A percentile compares a stretch with the other conserved stretches of the same genome.
Evolutionary conservation across 2,113 vertebrate genomes (phyloP).

Genomic region (Suncus etruscus): DNA sequence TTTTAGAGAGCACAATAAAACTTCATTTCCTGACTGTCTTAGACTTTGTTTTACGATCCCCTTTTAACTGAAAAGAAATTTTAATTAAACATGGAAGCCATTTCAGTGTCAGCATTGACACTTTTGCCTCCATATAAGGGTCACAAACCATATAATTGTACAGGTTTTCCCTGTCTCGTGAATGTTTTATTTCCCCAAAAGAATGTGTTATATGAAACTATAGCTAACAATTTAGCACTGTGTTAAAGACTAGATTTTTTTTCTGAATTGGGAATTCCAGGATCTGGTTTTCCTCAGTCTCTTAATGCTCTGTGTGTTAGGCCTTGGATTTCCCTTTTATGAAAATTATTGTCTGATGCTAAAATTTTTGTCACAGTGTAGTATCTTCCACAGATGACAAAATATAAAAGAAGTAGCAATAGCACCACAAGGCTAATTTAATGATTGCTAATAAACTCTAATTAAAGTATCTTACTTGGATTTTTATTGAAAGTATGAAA

Average conservation of each 20-base stretch:
- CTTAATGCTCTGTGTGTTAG: neutral
- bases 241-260: constrained; percentile 23
- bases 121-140: neutral
- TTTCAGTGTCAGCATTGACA: neutral
- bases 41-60: neutral
- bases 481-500: constrained; percentile 33
- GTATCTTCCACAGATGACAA: constrained; percentile 28
- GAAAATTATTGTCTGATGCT: constrained; percentile 1
- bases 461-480: constrained; percentile 23
- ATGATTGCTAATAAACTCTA: constrained; percentile 8
- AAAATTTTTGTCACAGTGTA: constrained; percentile 11
- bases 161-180: neutral
- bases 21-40: neutral
- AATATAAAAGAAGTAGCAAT: constrained; percentile 1
- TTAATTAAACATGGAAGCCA: neutral
- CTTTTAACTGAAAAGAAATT: constrained; percentile 47
- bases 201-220: neutral
- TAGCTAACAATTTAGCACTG: constrained; percentile 21
- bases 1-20: constrained; percentile 40
- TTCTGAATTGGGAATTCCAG: neutral
- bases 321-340: neutral
- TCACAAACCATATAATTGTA: neutral
- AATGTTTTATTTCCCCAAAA: constrained; percentile 17
- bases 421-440: neutral
- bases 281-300: neutral